Percentiles rank a stretch among this genome's conserved stretches.
phyloP scores from a whole-genome alignment of 2,113 vertebrate species.

The Melanotaenia duboulayi region DNA sequence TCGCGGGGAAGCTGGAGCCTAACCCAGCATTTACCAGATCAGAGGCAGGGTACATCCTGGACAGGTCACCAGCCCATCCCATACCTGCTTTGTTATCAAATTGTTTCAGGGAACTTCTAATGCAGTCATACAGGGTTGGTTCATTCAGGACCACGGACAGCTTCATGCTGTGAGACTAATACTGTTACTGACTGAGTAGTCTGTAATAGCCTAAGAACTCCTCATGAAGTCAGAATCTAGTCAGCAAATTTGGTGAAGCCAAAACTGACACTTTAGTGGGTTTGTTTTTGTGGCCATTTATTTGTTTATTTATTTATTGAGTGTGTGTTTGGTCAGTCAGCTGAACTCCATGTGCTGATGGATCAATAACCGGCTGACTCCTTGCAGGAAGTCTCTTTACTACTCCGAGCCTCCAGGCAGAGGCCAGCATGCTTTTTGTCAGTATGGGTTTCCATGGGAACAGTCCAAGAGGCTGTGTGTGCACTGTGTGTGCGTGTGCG shows the following conservation, averaged over 20 bases:
- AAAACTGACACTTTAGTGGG: neutral
- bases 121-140: neutral
- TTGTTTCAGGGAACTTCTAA: too few species aligned
- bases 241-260: neutral
- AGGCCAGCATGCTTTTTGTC: constrained; percentile 66
- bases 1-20: too few species aligned
- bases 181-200: constrained; percentile 16
- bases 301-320: neutral
- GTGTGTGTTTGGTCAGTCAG: constrained; percentile 18
- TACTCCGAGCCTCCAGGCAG: constrained; percentile 64
- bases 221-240: constrained; percentile 15
- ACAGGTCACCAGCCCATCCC: too few species aligned
- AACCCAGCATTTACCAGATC: too few species aligned
- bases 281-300: neutral
- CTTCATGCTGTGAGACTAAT: neutral
- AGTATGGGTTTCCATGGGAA: constrained; percentile 80
- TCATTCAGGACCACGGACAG: constrained; percentile 25
- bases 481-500: constrained; percentile 8
- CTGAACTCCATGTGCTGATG: constrained; percentile 43
- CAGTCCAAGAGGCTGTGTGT: constrained; percentile 41
- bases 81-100: too few species aligned
- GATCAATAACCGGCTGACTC: constrained; percentile 78
- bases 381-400: constrained; percentile 61
- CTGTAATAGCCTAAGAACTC: constrained; percentile 17
- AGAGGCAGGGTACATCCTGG: too few species aligned